These are phyloP conservation scores for Emys orbicularis DNA, from an alignment of 2,797 vertebrate genomes.

Conservation along the genomic window DNA sequence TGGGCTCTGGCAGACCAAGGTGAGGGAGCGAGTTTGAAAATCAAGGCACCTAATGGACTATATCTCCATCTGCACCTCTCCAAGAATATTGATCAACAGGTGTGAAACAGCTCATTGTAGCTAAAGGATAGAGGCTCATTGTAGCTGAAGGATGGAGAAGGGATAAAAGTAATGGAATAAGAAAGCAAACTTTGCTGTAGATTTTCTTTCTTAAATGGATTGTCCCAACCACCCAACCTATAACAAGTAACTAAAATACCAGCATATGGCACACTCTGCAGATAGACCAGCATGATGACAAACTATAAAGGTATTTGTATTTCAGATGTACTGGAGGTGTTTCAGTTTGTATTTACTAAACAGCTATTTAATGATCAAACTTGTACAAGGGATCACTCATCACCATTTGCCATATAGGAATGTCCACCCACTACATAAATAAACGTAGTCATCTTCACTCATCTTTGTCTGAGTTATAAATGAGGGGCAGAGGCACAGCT, in stretches of 20 bases:
- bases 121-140: neutral
- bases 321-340: neutral
- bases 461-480: slow-evolving; percentile 26
- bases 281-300: neutral
- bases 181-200: neutral
- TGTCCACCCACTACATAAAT: slow-evolving; percentile 60
- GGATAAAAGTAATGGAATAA: neutral
- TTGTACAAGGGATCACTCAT: slow-evolving; percentile 28
- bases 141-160: neutral
- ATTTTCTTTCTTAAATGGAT: neutral
- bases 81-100: neutral
- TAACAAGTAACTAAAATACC: rapidly evolving
- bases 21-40: neutral
- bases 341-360: slow-evolving; percentile 18
- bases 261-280: neutral
- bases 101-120: neutral
- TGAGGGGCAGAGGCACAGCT: neutral
- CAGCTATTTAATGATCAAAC: neutral
- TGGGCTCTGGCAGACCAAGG: neutral
- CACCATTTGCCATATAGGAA: slow-evolving; percentile 45
- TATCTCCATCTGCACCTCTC: neutral
- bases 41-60: neutral
- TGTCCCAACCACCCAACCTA: neutral
- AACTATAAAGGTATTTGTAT: neutral
- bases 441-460: slow-evolving; percentile 53